Percentiles rank a stretch among this genome's conserved stretches.
Conservation (phyloP, 2,113 vertebrate species). For the Sphyrna mokarran region DNA sequence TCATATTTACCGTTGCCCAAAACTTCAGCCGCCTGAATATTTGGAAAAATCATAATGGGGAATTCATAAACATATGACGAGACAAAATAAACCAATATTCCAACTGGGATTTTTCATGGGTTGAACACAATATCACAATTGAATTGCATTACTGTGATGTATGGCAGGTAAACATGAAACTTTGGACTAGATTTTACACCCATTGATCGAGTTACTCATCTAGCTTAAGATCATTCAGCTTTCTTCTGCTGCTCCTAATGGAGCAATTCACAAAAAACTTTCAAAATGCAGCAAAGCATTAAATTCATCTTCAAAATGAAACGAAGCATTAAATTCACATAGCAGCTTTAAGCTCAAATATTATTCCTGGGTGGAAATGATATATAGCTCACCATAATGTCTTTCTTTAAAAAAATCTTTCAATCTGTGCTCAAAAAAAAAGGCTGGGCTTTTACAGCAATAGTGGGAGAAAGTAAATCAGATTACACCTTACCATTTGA, state of each 20-base stretch:
- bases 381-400: not conserved
- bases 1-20: not conserved
- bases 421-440: not conserved
- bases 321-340: not conserved
- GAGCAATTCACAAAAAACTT: not conserved
- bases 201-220: not conserved
- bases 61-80: not conserved
- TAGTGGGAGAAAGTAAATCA: not conserved
- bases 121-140: not conserved
- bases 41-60: not conserved
- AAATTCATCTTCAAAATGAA: not conserved
- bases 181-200: not conserved
- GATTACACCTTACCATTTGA: not conserved
- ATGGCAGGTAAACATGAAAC: not conserved
- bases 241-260: not conserved
- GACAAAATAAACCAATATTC: not conserved
- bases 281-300: not conserved
- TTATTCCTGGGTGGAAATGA: not conserved
- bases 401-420: not conserved
- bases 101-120: not conserved
- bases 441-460: not conserved
- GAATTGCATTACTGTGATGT: not conserved
- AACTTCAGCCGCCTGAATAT: not conserved
- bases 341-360: not conserved
- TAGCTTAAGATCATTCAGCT: not conserved